Conservation (phyloP, 2,888 invertebrate species). For the Therioaphis trifolii region DNA sequence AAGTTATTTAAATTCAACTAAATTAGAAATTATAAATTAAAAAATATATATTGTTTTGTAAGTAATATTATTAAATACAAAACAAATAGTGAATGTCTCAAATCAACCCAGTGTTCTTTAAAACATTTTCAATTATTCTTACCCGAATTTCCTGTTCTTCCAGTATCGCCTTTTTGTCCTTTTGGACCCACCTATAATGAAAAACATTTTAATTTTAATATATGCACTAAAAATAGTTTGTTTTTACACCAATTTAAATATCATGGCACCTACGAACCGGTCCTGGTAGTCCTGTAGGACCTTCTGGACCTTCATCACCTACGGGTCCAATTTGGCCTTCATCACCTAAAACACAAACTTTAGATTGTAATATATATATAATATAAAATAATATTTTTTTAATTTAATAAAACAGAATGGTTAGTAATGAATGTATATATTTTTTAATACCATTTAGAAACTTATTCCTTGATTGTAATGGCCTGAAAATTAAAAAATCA, state of each 20-base stretch:
- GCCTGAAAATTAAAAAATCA: too few species aligned
- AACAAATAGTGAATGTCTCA: too few species aligned
- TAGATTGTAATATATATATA: too few species aligned
- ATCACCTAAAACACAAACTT: slow-evolving; percentile 31
- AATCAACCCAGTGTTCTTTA: not conserved
- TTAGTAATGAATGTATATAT: too few species aligned
- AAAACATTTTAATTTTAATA: slow-evolving; percentile 24
- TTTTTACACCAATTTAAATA: not conserved
- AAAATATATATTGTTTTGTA: too few species aligned
- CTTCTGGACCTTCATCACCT: slow-evolving; percentile 46
- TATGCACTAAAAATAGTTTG: not conserved
- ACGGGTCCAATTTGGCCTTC: slow-evolving; percentile 36
- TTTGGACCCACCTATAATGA: slow-evolving; percentile 55
- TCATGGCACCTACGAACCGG: slow-evolving; percentile 53
- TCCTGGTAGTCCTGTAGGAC: slow-evolving; percentile 57
- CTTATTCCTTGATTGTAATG: too few species aligned
- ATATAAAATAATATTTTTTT: too few species aligned
- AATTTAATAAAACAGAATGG: too few species aligned
- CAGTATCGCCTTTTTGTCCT: slow-evolving; percentile 57
- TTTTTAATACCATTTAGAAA: too few species aligned
- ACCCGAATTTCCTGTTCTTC: slow-evolving; percentile 41
- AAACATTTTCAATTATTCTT: slow-evolving; percentile 9
- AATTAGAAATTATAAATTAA: too few species aligned
- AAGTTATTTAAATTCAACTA: too few species aligned
- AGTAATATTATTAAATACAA: too few species aligned